Conservation (phyloP, 2,113 vertebrate species). For the Potamarius usumacintae region DNA sequence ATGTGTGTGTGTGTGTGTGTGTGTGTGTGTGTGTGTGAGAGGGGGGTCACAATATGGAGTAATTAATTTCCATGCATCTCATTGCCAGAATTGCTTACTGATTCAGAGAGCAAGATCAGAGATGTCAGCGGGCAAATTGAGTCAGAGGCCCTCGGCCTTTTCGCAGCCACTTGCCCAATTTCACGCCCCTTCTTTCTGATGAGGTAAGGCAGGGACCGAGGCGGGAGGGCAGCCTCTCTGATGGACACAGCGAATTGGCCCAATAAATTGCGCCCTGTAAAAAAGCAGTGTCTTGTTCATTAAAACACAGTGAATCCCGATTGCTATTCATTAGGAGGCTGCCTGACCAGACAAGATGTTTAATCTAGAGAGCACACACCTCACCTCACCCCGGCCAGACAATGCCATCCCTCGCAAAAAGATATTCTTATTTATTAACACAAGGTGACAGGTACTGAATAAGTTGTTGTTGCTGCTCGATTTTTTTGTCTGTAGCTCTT, state of each 20-base stretch:
- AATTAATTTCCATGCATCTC: conserved; percentile 77
- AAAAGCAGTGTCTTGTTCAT: conserved; percentile 94
- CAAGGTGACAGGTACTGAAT: conserved; percentile 91
- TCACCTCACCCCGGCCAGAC: conserved; percentile 71
- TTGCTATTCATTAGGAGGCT: conserved; percentile 96
- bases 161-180: conserved; percentile 72
- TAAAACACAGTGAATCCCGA: conserved; percentile 97
- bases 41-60: conserved; percentile 50
- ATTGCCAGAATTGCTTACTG: conserved; percentile 88
- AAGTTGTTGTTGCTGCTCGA: conserved; percentile 75
- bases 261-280: conserved; percentile 96
- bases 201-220: conserved; percentile 73
- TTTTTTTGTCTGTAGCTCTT: conserved; percentile 24
- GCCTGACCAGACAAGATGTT: conserved; percentile 87
- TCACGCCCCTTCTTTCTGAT: conserved; percentile 76
- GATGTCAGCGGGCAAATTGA: conserved; percentile 64
- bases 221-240: conserved; percentile 73
- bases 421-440: conserved; percentile 99
- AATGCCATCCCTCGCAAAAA: conserved; percentile 76
- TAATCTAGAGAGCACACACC: conserved; percentile 91
- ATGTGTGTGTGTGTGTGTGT: conserved; percentile 12
- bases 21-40: conserved; percentile 8
- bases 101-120: conserved; percentile 61
- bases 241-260: conserved; percentile 92
- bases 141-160: conserved; percentile 80